Percentiles rank a stretch among this genome's conserved stretches.
phyloP scores from a whole-genome alignment of 2,888 invertebrate genomes.

The Homarus gammarus region DNA sequence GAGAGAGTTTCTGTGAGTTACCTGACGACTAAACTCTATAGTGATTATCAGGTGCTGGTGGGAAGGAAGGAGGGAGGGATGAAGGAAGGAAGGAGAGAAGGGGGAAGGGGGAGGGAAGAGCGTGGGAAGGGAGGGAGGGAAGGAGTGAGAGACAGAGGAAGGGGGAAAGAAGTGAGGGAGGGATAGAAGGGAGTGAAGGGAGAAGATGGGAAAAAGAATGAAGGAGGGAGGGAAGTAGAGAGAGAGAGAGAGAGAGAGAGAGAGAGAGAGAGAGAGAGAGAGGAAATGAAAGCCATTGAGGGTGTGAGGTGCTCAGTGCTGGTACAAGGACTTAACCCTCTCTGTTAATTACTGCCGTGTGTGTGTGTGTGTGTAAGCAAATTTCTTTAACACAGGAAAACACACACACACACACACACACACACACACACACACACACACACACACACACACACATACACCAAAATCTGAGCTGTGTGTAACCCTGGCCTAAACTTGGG shows the following conservation, averaged over 20 bases:
- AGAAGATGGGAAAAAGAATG: background rate
- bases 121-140: background rate
- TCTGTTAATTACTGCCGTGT: too few relatives aligned
- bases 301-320: too few relatives aligned
- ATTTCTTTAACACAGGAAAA: too few relatives aligned
- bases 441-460: too few relatives aligned
- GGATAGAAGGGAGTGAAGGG: background rate
- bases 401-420: too few relatives aligned
- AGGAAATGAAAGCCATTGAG: too few relatives aligned
- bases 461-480: too few relatives aligned
- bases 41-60: background rate
- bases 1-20: background rate
- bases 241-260: background rate
- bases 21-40: background rate
- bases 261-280: background rate
- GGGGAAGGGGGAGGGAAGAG: background rate
- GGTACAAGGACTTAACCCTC: too few relatives aligned
- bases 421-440: too few relatives aligned
- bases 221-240: background rate
- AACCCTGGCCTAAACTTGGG: too few relatives aligned
- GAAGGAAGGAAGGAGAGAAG: background rate
- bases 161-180: background rate
- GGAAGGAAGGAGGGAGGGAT: too few relatives aligned
- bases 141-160: background rate
- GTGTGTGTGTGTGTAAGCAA: background rate